phyloP scores from a whole-genome alignment of 2,888 invertebrate species.

The Cantharis rufa region DNA sequence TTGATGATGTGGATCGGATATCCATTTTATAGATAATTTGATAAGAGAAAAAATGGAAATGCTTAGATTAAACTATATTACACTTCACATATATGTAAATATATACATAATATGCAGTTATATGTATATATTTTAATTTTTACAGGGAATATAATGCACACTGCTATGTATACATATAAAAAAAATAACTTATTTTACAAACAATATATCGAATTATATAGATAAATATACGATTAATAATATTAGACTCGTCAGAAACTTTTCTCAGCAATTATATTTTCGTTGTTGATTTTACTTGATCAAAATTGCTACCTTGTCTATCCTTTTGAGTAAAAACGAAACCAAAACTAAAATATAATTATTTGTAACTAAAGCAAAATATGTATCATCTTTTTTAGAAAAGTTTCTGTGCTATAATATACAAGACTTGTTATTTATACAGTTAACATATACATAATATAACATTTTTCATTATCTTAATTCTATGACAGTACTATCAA shows the following conservation, averaged over 20 bases:
- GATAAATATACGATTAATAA: conserved; percentile 28
- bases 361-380: not conserved
- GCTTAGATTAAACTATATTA: not conserved
- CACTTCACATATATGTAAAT: not conserved
- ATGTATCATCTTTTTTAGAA: not conserved
- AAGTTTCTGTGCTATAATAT: not conserved
- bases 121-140: conserved; percentile 21
- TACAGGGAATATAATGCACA: conserved; percentile 43
- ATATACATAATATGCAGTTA: not conserved
- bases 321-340: not conserved
- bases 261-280: not conserved
- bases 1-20: not conserved
- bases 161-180: conserved; percentile 39
- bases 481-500: conserved; percentile 5
- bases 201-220: conserved; percentile 40
- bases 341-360: not conserved
- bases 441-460: conserved; percentile 47
- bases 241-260: conserved; percentile 6
- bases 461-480: conserved; percentile 29
- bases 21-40: not conserved
- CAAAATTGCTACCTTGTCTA: not conserved
- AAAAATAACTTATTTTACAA: conserved; percentile 43
- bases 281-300: not conserved
- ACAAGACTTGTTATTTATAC: conserved; percentile 37
- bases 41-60: not conserved